Evolutionary conservation across 1,140 invertebrate species (phyloP).

Genomic region (Sinonovacula constricta): DNA sequence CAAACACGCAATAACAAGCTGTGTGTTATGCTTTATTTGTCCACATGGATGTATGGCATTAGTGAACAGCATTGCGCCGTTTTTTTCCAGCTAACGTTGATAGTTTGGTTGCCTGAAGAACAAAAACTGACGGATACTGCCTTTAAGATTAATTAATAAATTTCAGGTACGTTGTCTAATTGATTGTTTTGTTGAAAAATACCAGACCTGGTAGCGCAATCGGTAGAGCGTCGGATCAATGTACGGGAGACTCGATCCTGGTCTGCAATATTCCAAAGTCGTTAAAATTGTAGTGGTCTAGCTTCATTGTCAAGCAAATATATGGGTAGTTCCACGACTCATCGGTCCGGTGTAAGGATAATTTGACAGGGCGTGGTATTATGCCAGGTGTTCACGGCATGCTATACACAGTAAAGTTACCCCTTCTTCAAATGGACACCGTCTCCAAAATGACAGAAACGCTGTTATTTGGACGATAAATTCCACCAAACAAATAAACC

Average conservation of each 20-base stretch:
- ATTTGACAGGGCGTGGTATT: background rate
- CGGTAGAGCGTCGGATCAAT: too few species aligned
- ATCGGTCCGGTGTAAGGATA: background rate
- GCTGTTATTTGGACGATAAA: background rate
- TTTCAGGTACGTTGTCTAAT: too few species aligned
- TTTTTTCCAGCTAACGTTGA: too few species aligned
- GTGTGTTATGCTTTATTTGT: too few species aligned
- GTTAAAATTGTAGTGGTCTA: background rate
- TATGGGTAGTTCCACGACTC: background rate
- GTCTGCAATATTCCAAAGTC: background rate
- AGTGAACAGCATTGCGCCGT: too few species aligned
- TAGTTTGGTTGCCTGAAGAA: too few species aligned
- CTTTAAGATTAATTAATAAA: too few species aligned
- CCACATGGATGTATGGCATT: too few species aligned
- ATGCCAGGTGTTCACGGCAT: background rate
- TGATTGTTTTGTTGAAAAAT: too few species aligned
- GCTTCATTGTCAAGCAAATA: background rate
- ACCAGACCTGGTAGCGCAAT: too few species aligned
- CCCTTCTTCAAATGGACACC: background rate
- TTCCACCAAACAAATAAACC: slow-evolving; percentile 5
- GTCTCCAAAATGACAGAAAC: background rate
- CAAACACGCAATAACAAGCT: too few species aligned
- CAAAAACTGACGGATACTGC: too few species aligned
- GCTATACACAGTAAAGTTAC: background rate
- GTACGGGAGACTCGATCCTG: background rate